These are phyloP conservation scores for Microhierax caerulescens DNA, from an alignment of 2,797 vertebrate species.

Conservation along the genomic window DNA sequence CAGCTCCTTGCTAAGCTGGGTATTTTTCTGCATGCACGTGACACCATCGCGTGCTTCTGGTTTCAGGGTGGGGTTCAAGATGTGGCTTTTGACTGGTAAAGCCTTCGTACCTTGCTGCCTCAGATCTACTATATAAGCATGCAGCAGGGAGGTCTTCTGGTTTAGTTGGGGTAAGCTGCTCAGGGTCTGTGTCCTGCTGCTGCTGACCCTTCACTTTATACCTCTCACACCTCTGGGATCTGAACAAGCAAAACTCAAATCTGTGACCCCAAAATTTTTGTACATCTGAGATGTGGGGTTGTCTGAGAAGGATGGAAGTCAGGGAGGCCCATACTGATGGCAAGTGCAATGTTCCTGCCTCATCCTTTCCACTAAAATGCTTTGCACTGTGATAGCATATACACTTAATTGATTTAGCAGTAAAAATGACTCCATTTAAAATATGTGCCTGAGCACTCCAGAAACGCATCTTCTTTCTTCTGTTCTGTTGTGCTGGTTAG, in stretches of 20 bases:
- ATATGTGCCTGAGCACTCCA: neutral
- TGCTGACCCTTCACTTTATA: neutral
- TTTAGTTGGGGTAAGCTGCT: neutral
- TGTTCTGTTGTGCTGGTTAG: neutral
- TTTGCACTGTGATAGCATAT: neutral
- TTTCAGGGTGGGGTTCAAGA: constrained; percentile 28
- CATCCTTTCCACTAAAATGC: neutral
- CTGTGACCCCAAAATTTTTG: neutral
- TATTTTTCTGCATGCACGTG: neutral
- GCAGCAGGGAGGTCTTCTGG: neutral
- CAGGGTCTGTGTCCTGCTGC: neutral
- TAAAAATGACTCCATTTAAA: neutral
- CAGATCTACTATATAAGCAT: neutral
- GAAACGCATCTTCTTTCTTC: neutral
- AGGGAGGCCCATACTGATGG: neutral
- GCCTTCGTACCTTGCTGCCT: neutral
- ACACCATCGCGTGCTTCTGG: neutral
- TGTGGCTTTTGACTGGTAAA: neutral
- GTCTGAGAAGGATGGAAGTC: neutral
- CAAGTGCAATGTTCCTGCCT: neutral
- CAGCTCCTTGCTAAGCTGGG: neutral
- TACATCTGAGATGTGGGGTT: neutral
- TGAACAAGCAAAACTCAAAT: neutral
- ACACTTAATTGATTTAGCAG: neutral
- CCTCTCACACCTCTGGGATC: neutral